These are phyloP conservation scores for Mus pahari DNA, from an alignment of 2,113 vertebrate species.

Conservation along the genomic window DNA sequence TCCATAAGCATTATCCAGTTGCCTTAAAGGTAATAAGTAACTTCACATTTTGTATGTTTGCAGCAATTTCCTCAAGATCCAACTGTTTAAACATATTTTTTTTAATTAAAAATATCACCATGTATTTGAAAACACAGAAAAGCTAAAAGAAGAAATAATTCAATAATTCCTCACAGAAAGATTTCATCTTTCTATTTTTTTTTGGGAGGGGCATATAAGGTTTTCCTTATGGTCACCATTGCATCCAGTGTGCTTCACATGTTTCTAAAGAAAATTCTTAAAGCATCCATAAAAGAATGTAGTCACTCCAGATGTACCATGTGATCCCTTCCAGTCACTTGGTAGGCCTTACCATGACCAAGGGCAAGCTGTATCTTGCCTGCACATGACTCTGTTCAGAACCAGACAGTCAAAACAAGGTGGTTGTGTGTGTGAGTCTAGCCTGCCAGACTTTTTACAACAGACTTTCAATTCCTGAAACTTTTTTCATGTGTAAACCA, in stretches of 20 bases:
- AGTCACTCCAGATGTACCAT: background rate
- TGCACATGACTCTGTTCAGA: background rate
- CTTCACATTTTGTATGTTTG: conserved; percentile 8
- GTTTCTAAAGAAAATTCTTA: conserved; percentile 28
- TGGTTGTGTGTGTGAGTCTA: background rate
- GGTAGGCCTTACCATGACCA: background rate
- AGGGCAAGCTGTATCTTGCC: too few species aligned
- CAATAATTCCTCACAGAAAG: background rate
- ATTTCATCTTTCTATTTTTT: conserved; percentile 2
- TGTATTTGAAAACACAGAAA: conserved; percentile 29
- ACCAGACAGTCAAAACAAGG: background rate
- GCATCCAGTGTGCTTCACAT: background rate
- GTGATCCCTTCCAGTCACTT: background rate
- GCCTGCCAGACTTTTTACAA: background rate
- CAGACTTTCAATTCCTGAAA: background rate
- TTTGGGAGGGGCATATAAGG: background rate
- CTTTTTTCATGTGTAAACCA: background rate
- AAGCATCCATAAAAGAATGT: background rate
- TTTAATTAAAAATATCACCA: conserved; percentile 1
- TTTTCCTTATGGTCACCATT: conserved; percentile 5
- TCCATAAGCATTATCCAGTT: background rate
- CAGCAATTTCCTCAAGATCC: conserved; percentile 31
- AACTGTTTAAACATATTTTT: background rate
- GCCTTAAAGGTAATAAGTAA: conserved; percentile 4
- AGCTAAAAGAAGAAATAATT: conserved; percentile 36